These are phyloP conservation scores for Collichthys lucidus DNA, from an alignment of 2,113 vertebrate genomes.

Conservation along the genomic window DNA sequence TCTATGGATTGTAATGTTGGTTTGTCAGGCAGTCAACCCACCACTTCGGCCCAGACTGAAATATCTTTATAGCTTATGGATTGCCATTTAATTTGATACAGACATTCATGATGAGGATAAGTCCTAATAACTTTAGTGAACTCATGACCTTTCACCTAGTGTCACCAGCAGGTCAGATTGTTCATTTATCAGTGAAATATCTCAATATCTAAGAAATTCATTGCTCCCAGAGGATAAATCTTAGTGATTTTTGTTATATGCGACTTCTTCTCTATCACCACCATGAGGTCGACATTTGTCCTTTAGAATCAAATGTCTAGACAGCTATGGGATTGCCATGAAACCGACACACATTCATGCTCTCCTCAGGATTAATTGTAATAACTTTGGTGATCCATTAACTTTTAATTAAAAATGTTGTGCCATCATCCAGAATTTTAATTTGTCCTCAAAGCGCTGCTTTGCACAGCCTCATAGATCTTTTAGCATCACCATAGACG, in stretches of 20 bases:
- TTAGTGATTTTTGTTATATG: no score
- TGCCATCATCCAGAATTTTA: neutral
- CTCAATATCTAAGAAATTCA: no score
- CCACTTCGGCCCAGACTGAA: constrained; percentile 6
- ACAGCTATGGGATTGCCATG: neutral
- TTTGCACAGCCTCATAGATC: neutral
- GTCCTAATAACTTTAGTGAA: constrained; percentile 1
- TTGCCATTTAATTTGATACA: neutral
- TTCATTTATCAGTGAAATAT: no score
- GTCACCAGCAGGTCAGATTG: neutral
- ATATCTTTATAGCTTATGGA: constrained; percentile 2
- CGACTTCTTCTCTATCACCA: no score
- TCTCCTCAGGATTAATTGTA: neutral
- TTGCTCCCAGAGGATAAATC: no score
- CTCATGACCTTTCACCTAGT: neutral
- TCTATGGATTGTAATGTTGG: neutral
- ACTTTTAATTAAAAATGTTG: no score
- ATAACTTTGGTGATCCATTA: neutral
- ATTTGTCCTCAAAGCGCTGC: neutral
- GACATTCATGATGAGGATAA: neutral
- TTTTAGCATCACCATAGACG: neutral
- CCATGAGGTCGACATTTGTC: no score
- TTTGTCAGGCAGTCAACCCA: neutral
- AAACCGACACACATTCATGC: neutral
- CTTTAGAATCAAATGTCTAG: no score